Base-by-base conservation (phyloP, 2,797 vertebrate species). In the Apogon talboti region DNA sequence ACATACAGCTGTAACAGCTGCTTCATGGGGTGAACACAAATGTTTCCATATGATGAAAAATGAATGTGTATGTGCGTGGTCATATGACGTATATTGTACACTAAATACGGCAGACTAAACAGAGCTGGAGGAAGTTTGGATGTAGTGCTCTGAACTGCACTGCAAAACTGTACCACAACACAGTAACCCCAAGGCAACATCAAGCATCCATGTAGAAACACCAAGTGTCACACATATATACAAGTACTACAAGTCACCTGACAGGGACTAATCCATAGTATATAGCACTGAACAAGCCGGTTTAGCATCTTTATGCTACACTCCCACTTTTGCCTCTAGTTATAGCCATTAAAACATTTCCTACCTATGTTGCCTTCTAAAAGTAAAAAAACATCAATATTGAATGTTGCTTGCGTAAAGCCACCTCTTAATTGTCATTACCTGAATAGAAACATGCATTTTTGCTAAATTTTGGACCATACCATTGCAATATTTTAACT, bases 31-130 rank as follows among this genome's bases (percentile, higher is more conserved):
- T 24, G 33, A 54, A 49, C 15, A 51, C 41, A 77, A 86, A 74
- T 4, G 43, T 50, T 74, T 73, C 61, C 58, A 78, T 66, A 73
- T 67, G 73, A 71, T 54, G 71, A 45, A 3, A 10, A 43, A 37
- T 14, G 55, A 7, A 41, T n/a, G 35, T 57, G 40, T 16, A 30
- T 53, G 52, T 44, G 68, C 74, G 83, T 66, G 74, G 83, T 81
- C 77, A 84, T 70, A 9, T 79, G 50, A 75, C 82, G 66, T 79
- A 49, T 24, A 46, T 38, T 28, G 51, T 49, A 67, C 30, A 46
- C 41, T n/a, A 21, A n/a, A 49, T 42, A 58, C 74, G 61, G 82
- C 74, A 92, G 87, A 90, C 89, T 87, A 89, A 92, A 91, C 88
- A 90, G 62, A 86, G 58, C 61, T 45, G 48, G 74, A 82, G 72